Percentiles rank a stretch among this genome's conserved stretches.
Conservation (phyloP, 2,888 invertebrate species). For the Athalia circularis region DNA sequence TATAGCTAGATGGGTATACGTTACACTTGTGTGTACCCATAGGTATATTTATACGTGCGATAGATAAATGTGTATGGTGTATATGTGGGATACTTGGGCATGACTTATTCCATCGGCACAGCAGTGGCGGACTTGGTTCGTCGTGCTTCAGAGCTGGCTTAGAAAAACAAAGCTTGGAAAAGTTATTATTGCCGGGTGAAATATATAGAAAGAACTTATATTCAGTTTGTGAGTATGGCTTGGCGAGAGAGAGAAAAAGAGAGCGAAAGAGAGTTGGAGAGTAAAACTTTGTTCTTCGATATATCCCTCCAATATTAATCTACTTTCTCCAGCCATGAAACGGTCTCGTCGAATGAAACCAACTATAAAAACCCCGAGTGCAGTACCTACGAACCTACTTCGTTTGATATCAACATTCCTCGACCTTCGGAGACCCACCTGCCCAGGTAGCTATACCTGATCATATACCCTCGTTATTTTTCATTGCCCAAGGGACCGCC, state of each 20-base stretch:
- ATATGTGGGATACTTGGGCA: not conserved
- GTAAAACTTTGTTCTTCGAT: conserved; percentile 40
- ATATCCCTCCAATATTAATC: conserved; percentile 44
- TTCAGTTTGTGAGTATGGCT: not conserved
- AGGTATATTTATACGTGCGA: not conserved
- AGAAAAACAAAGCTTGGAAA: conserved; percentile 40
- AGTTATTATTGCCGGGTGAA: conserved; percentile 38
- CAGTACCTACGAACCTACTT: not conserved
- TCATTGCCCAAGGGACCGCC: too few species aligned
- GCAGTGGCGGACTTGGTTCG: not conserved
- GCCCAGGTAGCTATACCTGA: too few species aligned
- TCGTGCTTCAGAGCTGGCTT: not conserved
- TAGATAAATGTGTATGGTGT: not conserved
- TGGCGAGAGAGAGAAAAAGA: too few species aligned
- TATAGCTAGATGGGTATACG: too few species aligned
- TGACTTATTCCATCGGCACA: not conserved
- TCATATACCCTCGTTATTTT: too few species aligned
- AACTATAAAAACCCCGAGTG: not conserved
- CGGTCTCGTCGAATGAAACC: conserved; percentile 38
- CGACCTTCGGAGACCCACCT: too few species aligned
- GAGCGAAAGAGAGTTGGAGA: not conserved
- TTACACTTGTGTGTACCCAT: not conserved
- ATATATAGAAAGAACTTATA: conserved; percentile 34
- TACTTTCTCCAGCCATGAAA: conserved; percentile 19
- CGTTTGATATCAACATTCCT: conserved; percentile 9